Base-by-base conservation (phyloP, 2,113 vertebrate genomes). In the Arizona elegans region DNA sequence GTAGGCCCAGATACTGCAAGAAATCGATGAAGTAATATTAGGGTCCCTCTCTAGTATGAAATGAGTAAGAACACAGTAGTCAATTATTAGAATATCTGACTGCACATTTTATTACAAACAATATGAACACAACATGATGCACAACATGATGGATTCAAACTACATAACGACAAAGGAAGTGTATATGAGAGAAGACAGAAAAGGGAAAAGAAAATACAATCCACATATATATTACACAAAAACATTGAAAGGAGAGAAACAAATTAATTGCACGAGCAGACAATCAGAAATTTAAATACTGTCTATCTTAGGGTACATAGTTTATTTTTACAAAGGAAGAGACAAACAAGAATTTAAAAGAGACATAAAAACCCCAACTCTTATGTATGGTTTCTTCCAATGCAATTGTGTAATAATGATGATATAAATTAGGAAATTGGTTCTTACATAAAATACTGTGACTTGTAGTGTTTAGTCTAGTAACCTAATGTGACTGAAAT, bases 71-170 rank as follows among this genome's bases (percentile, higher is more conserved):
- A 89, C 55, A 58, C 88, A 90, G 26, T 59, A 52, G 59, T n/a
- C 58, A 65, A 59, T 65, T 59, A 65, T 50, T 90, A 47, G 43
- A 50, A 65, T 70, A 65, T 52, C 17, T 65, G 58, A 90, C 38
- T 90, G 62, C 26, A 70, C 59, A n/a, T 47, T 90, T 90, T 90
- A 90, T 90, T 90, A n/a, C 8, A 90, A 65, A 65, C 21, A 89
- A 59, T 29, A 90, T 59, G 62, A 65, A 52, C 23, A n/a, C 58
- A 21, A n/a, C n/a, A n/a, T n/a, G 9, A 17, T 10, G 50, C 12
- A 52, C 58, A 65, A 65, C 43, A 47, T 90, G 13, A 90, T 90
- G 56, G 47, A 62, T 52, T 47, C 15, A 50, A 52, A 47, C 58
- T 65, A 90, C 43, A 65, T 90, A 70, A 52, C 4, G 7, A 65